phyloP scores from a whole-genome alignment of 2,797 vertebrate species.

The Rhynchonycteris naso region DNA sequence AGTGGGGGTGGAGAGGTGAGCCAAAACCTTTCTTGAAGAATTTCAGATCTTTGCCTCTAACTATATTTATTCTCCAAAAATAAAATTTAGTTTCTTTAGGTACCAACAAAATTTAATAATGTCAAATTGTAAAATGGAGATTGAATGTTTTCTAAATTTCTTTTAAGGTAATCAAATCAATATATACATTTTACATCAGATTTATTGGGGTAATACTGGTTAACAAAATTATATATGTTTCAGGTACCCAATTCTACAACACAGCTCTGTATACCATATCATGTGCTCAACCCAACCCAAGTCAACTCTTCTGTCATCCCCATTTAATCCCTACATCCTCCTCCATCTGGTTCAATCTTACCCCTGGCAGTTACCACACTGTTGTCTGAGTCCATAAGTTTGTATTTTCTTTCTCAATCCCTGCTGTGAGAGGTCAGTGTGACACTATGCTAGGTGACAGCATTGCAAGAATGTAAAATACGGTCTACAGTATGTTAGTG shows the following conservation, averaged over 20 bases:
- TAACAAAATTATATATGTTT: too few species aligned
- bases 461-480: fast-evolving
- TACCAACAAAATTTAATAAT: background rate
- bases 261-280: too few species aligned
- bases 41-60: background rate
- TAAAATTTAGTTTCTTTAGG: background rate
- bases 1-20: background rate
- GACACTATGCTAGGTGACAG: fast-evolving
- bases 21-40: background rate
- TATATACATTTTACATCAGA: too few species aligned
- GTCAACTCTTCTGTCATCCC: too few species aligned
- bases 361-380: too few species aligned
- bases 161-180: background rate
- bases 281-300: too few species aligned
- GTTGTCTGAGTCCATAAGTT: too few species aligned
- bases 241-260: too few species aligned
- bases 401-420: too few species aligned
- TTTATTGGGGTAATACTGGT: too few species aligned
- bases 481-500: background rate
- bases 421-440: background rate
- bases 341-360: too few species aligned
- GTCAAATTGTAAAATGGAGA: background rate
- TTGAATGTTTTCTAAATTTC: background rate
- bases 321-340: too few species aligned
- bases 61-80: background rate